Base-by-base conservation (phyloP, 2,797 vertebrate genomes). In the Bradypodion ventrale region DNA sequence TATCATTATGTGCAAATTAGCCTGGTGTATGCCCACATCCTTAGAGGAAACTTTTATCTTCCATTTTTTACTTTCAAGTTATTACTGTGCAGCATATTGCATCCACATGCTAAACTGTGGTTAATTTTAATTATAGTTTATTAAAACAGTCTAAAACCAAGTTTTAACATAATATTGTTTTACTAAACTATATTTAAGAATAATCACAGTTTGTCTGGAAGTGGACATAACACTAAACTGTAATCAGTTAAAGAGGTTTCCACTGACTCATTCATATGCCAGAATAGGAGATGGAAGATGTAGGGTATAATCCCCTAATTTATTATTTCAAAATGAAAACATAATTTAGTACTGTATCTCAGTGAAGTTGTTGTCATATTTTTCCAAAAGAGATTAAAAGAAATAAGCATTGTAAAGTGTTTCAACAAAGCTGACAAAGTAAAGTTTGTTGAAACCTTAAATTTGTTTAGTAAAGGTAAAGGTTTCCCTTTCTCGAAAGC, bases 401-500 rank as follows among this genome's bases (percentile, higher is more conserved):
- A 29, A 5, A 19, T 52, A 29, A 49, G 9, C 1, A 37, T 82
- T 44, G 70, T 40, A 52, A 85, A 78, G 12, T 63, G 46, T 83
- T 84, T 80, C 32, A 82, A 52, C 29, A 83, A 91, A 84, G 82
- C 15, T 74, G 70, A n/a, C 9, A 83, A 29, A 82, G n/a, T 19
- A 0, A 72, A 81, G 42, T 37, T 56, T 87, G 86, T 72, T 80
- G 59, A 56, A 69, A 32, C 16, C 15, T 13, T 82, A 56, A 13
- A 72, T 88, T 87, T 80, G 42, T 83, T n/a, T n/a, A n/a, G n/a
- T n/a, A n/a, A n/a, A n/a, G n/a, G n/a, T n/a, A n/a, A n/a, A n/a
- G n/a, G n/a, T n/a, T n/a, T n/a, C n/a, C n/a, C n/a, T n/a, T n/a
- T n/a, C n/a, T n/a, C n/a, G n/a, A n/a, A n/a, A n/a, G n/a, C n/a